Conservation (phyloP, 1,140 invertebrate genomes). For the Drosophila kikkawai region DNA sequence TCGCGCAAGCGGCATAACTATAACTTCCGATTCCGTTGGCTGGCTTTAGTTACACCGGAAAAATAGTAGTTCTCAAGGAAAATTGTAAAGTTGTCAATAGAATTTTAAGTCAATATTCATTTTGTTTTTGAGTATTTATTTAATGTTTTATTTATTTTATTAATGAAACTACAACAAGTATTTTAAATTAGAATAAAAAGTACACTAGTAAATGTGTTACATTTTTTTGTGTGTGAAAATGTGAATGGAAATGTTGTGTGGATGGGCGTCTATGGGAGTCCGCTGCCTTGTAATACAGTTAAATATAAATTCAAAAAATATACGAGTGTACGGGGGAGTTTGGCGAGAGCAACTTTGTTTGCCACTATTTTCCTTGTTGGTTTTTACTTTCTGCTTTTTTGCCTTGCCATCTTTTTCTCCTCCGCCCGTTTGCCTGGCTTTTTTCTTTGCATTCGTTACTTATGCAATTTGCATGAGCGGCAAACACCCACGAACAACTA, state of each 20-base stretch:
- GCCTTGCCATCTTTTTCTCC: constrained; percentile 11
- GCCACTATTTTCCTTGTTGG: constrained; percentile 50
- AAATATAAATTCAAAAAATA: constrained; percentile 76
- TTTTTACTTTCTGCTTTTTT: constrained; percentile 42
- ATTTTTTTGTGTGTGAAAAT: background rate
- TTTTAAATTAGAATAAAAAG: background rate
- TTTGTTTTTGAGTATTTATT: background rate
- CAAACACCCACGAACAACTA: constrained; percentile 81
- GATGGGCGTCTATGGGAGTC: constrained; percentile 27
- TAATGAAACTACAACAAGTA: background rate
- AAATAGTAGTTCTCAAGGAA: background rate
- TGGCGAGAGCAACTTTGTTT: constrained; percentile 59
- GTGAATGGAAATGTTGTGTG: background rate
- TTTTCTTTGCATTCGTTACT: constrained; percentile 56
- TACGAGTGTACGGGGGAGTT: constrained; percentile 49
- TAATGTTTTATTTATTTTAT: too few relatives aligned
- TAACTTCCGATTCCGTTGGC: constrained; percentile 76
- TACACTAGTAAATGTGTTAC: background rate
- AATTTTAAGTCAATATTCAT: background rate
- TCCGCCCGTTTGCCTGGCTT: constrained; percentile 4
- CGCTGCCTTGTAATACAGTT: constrained; percentile 69
- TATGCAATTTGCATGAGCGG: constrained; percentile 81
- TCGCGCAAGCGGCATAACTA: constrained; percentile 77
- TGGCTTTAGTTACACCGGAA: background rate
- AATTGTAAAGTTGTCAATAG: background rate